Evolutionary conservation across 2,888 invertebrate species (phyloP).

Genomic region (Piscicola geometra): DNA sequence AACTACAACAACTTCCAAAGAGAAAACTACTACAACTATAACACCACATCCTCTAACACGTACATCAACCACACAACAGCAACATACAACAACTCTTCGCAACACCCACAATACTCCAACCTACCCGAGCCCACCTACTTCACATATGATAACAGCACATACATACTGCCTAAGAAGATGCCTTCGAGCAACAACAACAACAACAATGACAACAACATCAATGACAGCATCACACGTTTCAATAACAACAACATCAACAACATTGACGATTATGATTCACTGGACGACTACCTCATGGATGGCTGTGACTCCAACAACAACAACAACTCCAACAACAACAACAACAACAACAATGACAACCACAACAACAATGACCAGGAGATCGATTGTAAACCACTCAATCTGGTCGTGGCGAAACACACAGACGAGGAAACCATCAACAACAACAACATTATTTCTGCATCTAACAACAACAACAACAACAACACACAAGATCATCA

Average conservation of each 20-base stretch:
- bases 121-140: constrained; percentile 23
- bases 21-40: background rate
- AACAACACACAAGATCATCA: background rate
- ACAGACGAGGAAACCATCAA: background rate
- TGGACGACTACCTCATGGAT: constrained; percentile 10
- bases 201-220: background rate
- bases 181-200: constrained; percentile 1
- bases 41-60: background rate
- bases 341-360: background rate
- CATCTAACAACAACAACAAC: background rate
- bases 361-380: background rate
- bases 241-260: background rate
- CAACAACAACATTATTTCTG: background rate
- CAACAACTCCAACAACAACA: background rate
- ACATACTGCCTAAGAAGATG: constrained; percentile 28
- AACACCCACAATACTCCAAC: background rate
- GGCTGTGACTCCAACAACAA: background rate
- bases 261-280: background rate
- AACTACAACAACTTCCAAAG: background rate
- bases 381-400: background rate
- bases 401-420: background rate
- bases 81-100: background rate
- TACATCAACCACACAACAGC: constrained; percentile 13
- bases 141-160: constrained; percentile 29
- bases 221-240: background rate